Percentiles rank a stretch among this genome's conserved stretches.
These are phyloP conservation scores for Crax fasciolata DNA, from an alignment of 2,797 vertebrate genomes.

Conservation along the genomic window DNA sequence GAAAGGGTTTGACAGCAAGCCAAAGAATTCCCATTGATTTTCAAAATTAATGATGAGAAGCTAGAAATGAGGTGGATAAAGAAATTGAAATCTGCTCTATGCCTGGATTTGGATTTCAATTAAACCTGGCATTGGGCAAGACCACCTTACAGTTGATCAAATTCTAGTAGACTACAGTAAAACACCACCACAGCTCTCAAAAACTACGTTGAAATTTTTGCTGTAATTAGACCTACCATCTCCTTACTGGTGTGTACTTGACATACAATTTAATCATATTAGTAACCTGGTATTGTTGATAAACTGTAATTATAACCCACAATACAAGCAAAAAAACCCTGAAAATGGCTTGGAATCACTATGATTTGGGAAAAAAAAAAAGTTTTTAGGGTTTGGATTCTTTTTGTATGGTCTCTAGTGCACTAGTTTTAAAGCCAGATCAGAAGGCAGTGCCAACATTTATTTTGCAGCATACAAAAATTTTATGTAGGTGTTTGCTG, in stretches of 20 bases:
- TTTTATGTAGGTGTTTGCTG: not conserved
- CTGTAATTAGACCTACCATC: not conserved
- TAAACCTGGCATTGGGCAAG: not conserved
- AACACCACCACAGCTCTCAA: not conserved
- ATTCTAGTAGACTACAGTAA: not conserved
- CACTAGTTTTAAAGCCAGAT: not conserved
- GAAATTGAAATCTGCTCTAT: not conserved
- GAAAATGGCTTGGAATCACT: not conserved
- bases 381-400: not conserved
- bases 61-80: not conserved
- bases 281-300: not conserved
- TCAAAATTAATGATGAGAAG: not conserved
- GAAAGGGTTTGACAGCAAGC: not conserved
- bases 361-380: not conserved
- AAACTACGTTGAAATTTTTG: not conserved
- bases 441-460: not conserved
- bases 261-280: not conserved
- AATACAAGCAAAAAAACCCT: not conserved
- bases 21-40: not conserved
- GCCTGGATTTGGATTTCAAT: not conserved
- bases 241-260: not conserved
- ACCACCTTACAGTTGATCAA: not conserved
- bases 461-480: not conserved
- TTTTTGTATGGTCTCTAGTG: not conserved
- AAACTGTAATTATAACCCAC: not conserved